A percentile compares a stretch with the other conserved stretches of the same genome.
These are phyloP conservation scores for Sphaerophoria taeniata DNA, from an alignment of 2,888 invertebrate species.

Conservation along the genomic window DNA sequence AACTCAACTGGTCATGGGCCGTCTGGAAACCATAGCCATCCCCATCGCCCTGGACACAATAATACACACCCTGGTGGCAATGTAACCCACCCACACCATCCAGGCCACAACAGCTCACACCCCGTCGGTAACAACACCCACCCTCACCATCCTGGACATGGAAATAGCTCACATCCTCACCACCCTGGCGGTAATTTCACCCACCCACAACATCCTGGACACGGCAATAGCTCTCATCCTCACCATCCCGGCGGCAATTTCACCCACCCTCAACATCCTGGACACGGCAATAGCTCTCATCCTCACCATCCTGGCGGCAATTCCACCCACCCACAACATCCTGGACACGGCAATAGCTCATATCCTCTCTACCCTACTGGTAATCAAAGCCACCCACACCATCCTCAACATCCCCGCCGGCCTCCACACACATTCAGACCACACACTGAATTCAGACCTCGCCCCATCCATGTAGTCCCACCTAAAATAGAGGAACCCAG, in stretches of 20 bases:
- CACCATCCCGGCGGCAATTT: no score
- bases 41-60: not conserved
- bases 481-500: not conserved
- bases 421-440: not conserved
- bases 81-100: not conserved
- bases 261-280: no score
- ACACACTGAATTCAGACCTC: no score
- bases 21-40: constrained; percentile 19
- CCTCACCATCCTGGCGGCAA: not conserved
- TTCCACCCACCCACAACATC: not conserved
- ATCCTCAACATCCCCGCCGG: not conserved
- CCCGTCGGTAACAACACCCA: constrained; percentile 12
- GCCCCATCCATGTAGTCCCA: no score
- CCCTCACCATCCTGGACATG: constrained; percentile 11
- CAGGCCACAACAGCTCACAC: constrained; percentile 10
- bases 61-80: constrained; percentile 28
- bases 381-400: not conserved
- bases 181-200: not conserved
- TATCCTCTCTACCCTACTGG: not conserved
- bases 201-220: not conserved
- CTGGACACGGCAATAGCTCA: not conserved
- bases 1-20: constrained; percentile 32
- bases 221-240: not conserved
- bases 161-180: constrained; percentile 10
- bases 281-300: not conserved